Evolutionary conservation across 2,113 vertebrate species (phyloP), one percentile per base, ranked within the genome.

Genomic region (Pitta sordida): DNA sequence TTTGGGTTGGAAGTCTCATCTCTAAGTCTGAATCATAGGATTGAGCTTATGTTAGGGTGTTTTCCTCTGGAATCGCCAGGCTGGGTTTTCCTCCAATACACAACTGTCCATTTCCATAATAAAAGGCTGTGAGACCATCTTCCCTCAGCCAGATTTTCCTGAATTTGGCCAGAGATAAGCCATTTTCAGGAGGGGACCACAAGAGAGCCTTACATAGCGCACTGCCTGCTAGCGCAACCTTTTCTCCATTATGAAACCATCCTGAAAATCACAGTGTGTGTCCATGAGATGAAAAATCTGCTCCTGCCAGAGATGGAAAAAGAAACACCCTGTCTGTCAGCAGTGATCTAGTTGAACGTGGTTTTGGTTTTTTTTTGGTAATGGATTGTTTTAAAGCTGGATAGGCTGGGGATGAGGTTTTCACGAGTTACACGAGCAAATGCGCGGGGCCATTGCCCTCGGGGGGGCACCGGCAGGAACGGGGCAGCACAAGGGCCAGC

Each of bases 401-500:
- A 3, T 9, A 21, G 34, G 30, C 44, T 46, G 59, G 29, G 10
- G n/a, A 32, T 39, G 49, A 49, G 15, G 23, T 23, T 77, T 62
- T 52, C 41, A 32, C 0, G 2, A 65, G 30, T 46, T 26, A 29
- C 13, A 14, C 0, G 1, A 41, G 36, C 30, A 76, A n/a, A 56
- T 0, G 4, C 0, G 0, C 36, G 59, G 21, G 29, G 55, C 27
- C 37, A 10, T 43, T 55, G 24, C 3, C 32, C 52, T 17, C 0
- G 0, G 3, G n/a, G 59, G 44, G 11, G 15, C 39, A 34, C 29
- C 49, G 58, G 29, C n/a, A 91, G 39, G 24, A 13, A 5, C 12
- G 17, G 60, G 68, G 39, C 24, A 16, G 19, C 3, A 4, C 6
- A 49, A 79, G 17, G 39, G 30, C 23, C 75, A 18, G 48, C 51